Evolutionary conservation across 2,113 vertebrate species (phyloP).

Genomic region (Cottus gobio): DNA sequence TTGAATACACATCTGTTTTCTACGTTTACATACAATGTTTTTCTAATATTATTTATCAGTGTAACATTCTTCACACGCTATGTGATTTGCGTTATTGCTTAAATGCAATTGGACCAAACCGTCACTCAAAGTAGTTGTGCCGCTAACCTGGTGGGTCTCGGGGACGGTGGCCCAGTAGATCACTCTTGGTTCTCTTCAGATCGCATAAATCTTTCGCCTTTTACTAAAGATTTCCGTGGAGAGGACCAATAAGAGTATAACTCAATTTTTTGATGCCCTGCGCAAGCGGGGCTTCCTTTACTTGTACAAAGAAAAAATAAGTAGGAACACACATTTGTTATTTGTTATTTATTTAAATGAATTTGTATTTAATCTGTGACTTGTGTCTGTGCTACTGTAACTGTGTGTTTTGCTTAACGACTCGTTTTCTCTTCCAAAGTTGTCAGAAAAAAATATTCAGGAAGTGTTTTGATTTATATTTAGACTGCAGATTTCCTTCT

Average conservation of each 20-base stretch:
- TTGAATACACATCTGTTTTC: neutral
- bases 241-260: constrained; percentile 57
- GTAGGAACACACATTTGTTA: too few relatives aligned
- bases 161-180: too few relatives aligned
- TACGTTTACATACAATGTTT: neutral
- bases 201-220: constrained; percentile 67
- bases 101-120: neutral
- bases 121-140: neutral
- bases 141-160: rapidly evolving
- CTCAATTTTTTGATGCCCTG: constrained; percentile 59
- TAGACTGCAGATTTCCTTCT: too few relatives aligned
- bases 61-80: neutral
- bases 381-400: too few relatives aligned
- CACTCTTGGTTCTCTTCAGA: constrained; percentile 43
- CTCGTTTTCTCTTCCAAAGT: too few relatives aligned
- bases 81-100: neutral
- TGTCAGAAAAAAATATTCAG: too few relatives aligned
- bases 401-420: too few relatives aligned
- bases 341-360: too few relatives aligned
- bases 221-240: constrained; percentile 78
- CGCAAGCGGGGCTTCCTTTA: constrained; percentile 4
- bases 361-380: too few relatives aligned
- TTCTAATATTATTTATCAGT: neutral
- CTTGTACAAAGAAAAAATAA: neutral
- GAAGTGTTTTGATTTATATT: too few relatives aligned